Evolutionary conservation across 1,140 invertebrate genomes (phyloP).

Genomic region (Apocrypta bakeri): DNA sequence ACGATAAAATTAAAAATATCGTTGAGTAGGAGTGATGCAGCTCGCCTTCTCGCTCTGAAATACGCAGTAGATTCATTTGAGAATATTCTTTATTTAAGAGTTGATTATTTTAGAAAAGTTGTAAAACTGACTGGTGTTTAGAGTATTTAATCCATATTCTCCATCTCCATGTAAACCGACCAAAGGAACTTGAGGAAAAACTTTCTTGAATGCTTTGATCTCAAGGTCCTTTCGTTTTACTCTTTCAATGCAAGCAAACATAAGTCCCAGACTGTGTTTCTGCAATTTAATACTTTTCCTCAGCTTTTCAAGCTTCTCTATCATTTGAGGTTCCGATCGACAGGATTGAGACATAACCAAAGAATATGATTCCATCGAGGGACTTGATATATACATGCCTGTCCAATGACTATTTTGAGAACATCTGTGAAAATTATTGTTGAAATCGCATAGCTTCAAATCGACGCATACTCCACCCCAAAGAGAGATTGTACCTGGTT

Average conservation of each 20-base stretch:
- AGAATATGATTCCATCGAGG: slow-evolving; percentile 65
- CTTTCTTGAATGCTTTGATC: slow-evolving; percentile 75
- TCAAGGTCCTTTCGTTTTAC: slow-evolving; percentile 74
- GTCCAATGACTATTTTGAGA: slow-evolving; percentile 49
- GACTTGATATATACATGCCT: slow-evolving; percentile 61
- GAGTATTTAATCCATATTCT: slow-evolving; percentile 74
- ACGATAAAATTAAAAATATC: slow-evolving; percentile 68
- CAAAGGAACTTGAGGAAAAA: slow-evolving; percentile 77
- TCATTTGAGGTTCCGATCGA: slow-evolving; percentile 55
- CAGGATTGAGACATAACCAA: slow-evolving; percentile 58
- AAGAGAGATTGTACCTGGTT: slow-evolving; percentile 54
- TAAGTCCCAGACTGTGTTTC: slow-evolving; percentile 74
- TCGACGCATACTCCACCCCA: slow-evolving; percentile 63
- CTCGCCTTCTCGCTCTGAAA: slow-evolving; percentile 56
- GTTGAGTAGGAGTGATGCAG: slow-evolving; percentile 58
- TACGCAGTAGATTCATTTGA: slow-evolving; percentile 11
- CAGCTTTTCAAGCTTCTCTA: slow-evolving; percentile 57
- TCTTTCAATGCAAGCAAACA: slow-evolving; percentile 78
- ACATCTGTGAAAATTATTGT: slow-evolving; percentile 23
- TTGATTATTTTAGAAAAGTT: neutral
- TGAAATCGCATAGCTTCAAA: slow-evolving; percentile 49
- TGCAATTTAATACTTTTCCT: slow-evolving; percentile 60
- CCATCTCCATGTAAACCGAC: slow-evolving; percentile 79
- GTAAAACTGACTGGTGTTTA: slow-evolving; percentile 57
- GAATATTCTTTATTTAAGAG: neutral